phyloP scores from a whole-genome alignment of 2,888 invertebrate species.

The Oxycera nigricornis region DNA sequence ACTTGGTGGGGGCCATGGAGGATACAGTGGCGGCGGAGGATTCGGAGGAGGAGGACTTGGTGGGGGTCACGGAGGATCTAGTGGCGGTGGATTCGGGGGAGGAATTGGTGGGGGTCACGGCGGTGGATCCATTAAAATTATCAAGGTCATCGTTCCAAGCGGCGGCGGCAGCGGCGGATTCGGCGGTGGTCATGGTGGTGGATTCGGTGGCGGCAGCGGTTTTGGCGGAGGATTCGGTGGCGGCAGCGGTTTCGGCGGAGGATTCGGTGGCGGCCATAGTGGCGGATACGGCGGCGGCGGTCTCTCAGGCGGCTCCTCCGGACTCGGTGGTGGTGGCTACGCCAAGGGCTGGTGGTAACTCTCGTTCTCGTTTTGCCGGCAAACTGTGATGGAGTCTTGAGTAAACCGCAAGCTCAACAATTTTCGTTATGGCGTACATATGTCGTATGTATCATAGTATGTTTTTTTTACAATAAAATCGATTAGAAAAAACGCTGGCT shows the following conservation, averaged over 20 bases:
- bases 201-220: background rate
- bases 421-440: background rate
- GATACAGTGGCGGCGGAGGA: constrained; percentile 4
- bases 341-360: constrained; percentile 20
- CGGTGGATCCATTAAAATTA: constrained; percentile 5
- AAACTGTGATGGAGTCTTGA: background rate
- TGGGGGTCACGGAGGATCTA: background rate
- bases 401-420: background rate
- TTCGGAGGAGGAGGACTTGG: constrained; percentile 20
- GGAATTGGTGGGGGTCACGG: constrained; percentile 12
- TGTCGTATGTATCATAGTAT: background rate
- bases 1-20: constrained; percentile 11
- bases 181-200: constrained; percentile 23
- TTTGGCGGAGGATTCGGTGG: background rate
- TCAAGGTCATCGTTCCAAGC: background rate
- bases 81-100: background rate
- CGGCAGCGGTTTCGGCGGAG: background rate
- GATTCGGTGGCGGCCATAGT: constrained; percentile 8
- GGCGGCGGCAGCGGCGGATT: constrained; percentile 22
- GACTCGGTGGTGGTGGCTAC: constrained; percentile 20
- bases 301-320: background rate
- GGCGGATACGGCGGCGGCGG: constrained; percentile 6
- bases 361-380: background rate
- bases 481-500: background rate
- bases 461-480: background rate